Evolutionary conservation across 2,797 vertebrate species (phyloP).

Genomic region (Tapirus indicus): DNA sequence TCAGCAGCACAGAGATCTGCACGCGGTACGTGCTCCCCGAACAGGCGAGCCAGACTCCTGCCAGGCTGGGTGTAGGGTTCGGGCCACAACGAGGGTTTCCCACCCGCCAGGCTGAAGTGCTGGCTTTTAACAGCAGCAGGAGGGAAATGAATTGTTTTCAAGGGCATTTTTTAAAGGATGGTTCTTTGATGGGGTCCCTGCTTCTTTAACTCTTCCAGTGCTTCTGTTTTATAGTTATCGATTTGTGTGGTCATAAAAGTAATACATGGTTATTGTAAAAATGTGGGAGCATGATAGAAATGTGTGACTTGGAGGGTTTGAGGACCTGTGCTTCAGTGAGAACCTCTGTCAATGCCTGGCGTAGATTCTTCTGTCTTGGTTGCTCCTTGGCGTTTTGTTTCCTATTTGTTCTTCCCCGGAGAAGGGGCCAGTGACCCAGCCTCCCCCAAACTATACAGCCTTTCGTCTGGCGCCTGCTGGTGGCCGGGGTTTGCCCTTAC

Average conservation of each 20-base stretch:
- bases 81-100: neutral
- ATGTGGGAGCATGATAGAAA: neutral
- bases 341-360: neutral
- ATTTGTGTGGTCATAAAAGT: constrained; percentile 54
- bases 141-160: neutral
- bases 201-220: neutral
- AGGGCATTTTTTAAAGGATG: neutral
- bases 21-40: fast-evolving
- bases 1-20: neutral
- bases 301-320: neutral
- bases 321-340: neutral
- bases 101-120: neutral
- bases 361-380: neutral
- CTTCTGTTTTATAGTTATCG: neutral
- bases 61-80: neutral
- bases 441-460: neutral
- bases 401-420: neutral
- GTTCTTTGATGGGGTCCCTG: constrained; percentile 31
- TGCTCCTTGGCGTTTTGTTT: neutral
- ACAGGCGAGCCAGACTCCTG: neutral
- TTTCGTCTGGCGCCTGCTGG: neutral
- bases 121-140: neutral
- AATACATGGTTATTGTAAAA: neutral
- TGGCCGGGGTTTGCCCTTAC: neutral
- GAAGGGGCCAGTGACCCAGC: neutral